Conservation (phyloP, 2,113 vertebrate genomes). For the Myotis lucifugus region DNA sequence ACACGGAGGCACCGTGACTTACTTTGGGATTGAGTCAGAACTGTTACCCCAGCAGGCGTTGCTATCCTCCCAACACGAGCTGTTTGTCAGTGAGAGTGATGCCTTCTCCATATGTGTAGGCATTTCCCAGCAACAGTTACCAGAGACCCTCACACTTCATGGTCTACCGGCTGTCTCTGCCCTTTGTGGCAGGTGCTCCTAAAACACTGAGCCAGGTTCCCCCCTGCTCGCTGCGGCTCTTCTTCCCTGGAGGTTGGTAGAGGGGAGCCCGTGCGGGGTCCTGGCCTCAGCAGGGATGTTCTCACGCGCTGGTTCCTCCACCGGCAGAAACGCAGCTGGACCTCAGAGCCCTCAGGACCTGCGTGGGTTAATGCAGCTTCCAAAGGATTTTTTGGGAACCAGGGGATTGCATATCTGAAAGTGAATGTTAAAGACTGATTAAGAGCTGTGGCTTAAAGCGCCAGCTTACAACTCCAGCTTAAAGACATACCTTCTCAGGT, state of each 20-base stretch:
- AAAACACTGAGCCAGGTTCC: background rate
- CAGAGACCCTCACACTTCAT: background rate
- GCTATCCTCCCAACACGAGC: background rate
- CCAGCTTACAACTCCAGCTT: background rate
- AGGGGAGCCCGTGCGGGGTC: no score
- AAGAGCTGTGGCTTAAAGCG: background rate
- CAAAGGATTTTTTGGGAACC: conserved; percentile 18
- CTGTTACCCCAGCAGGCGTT: background rate
- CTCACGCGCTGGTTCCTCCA: no score
- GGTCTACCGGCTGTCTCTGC: background rate
- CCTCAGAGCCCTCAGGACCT: background rate
- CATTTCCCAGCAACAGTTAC: background rate
- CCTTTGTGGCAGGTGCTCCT: background rate
- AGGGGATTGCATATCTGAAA: background rate
- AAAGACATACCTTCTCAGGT: background rate
- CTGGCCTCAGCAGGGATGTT: no score
- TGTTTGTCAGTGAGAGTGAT: background rate
- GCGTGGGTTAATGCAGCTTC: background rate
- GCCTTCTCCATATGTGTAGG: background rate
- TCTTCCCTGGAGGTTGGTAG: background rate
- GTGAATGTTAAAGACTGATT: background rate
- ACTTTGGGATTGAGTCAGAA: background rate
- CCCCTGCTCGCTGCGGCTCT: background rate
- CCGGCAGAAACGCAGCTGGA: background rate
- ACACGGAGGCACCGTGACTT: background rate